Evolutionary conservation across 2,888 invertebrate species (phyloP), one percentile per base, ranked within the genome.

Genomic region (Operophtera brumata): DNA sequence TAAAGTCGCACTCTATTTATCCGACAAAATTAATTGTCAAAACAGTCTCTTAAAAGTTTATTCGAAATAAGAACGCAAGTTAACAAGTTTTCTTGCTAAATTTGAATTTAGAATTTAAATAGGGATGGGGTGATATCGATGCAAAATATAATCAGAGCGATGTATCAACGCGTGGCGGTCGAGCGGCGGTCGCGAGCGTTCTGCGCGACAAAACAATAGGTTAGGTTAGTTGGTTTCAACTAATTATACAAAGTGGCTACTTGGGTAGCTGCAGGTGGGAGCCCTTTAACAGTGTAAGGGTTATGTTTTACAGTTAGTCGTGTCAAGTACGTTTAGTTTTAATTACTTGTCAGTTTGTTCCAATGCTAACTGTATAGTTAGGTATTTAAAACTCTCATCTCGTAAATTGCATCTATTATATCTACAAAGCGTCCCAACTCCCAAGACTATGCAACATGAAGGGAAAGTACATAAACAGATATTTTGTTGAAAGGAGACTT

Each of bases 161-260:
- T 63, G 68, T 73, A 75, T 76, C 70, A 75, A 70, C 77, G 80
- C 88, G 89, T 86, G 80, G 65, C 75, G 54, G 62, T 65, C 70
- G 75, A 64, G 52, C 81, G 81, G 65, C 79, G 79, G 79, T 69
- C 82, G 83, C 78, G 75, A 69, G 69, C 68, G 77, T 75, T 87
- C 78, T 89, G 86, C 67, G 63, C 52, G 71, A 82, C 85, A 86
- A 86, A 87, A 88, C 86, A 86, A 85, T 86, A 72, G 70, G 59
- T 65, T 64, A 69, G 73, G 65, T 73, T 71, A 69, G 58, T 63
- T 64, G 67, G 73, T 67, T 73, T 71, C 70, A 73, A 80, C 75
- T 86, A 86, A 88, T 86, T 86, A 85, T 78, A 78, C 83, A 75
- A 20, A 52, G 46, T 46, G 30, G 41, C 13, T 42, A 77, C 68